Base-by-base conservation (phyloP, 2,797 vertebrate species). In the Thripadectes ignobilis region DNA sequence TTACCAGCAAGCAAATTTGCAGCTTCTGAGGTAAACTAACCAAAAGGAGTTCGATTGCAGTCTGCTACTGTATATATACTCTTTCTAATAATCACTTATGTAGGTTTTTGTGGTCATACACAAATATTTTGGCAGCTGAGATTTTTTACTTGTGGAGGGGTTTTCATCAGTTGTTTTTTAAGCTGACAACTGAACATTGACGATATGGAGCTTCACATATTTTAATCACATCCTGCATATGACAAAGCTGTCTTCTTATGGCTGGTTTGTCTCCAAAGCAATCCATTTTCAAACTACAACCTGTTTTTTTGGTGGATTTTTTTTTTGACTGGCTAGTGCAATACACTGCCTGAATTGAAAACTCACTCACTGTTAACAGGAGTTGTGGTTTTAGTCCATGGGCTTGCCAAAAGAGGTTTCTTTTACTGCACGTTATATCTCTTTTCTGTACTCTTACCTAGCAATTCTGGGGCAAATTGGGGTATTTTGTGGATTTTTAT, bases 361-460 rank as follows among this genome's bases (percentile, higher is more conserved):
- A 23, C 7, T 3, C 46, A 46, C 11, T 30, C 0, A 0, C 62
- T 0, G 0, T n/a, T 27, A 76, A 27, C 1, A 1, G 29, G 52
- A 32, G 34, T 11, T 71, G 72, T 6, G 2, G 23, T 63, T 82
- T 78, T 69, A 86, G 34, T 27, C 68, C 26, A 48, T 2, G 1
- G 39, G 74, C 51, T 77, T 88, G 38, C 74, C 68, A 59, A 21
- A 52, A 48, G 48, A 74, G 34, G 10, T 65, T 80, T 71, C 29
- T 63, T 41, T 6, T 59, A 3, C 36, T 66, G 26, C 6, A 0
- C 14, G 7, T 63, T 73, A 36, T 2, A 3, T 34, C 22, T 78
- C 22, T 51, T 61, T 9, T 19, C 14, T 66, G 4, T 17, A 3
- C 12, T 12, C 15, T 66, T 59, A 11, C 18, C 39, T 65, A 7